Base-by-base conservation (phyloP, 2,888 invertebrate species). In the Protodeltote pygarga region DNA sequence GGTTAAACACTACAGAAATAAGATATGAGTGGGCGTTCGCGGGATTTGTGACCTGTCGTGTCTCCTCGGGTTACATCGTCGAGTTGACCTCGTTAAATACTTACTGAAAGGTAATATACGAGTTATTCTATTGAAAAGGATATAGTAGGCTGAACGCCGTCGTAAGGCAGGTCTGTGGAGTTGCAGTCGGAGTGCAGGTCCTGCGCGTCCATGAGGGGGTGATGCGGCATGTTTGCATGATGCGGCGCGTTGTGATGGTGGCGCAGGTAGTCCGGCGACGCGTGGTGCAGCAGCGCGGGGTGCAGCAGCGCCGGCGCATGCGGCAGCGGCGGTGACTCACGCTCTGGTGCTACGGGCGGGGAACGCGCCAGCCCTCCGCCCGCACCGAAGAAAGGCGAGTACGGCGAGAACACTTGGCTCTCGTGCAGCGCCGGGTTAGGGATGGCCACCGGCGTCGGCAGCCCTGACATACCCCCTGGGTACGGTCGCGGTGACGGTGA, bases 391-490 rank as follows among this genome's bases (percentile, higher is more conserved):
- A 97, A 97, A 70, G 97, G 97, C 79, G 96, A 96, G 92, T 97
- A 97, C 70, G 97, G 97, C 68, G 97, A 97, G 90, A 97, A 97
- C 80, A 97, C 97, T 92, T 97, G 97, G 84, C 97, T 97, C 93
- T 97, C 97, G 93, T 98, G 98, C 73, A 98, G 94, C 81, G 97
- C 97, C 48, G 98, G 98, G 89, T 98, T 98, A 51, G 98, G 97
- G 85, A 98, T 98, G 83, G 98, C 98, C 80, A 98, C 98, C 57
- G 98, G 97, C 51, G 98, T 98, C 67, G 98, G 98, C 84, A 98
- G 93, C 76, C 57, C 57, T 6, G 97, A 96, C 92, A 98, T 94
- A 93, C 97, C 96, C 46, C 97, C 96, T 39, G 96, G 96, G 72
- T 95, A 94, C 84, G 95, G 95, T 85, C 95, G 92, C 75, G 95